Percentiles rank a stretch among this genome's conserved stretches.
phyloP scores from a whole-genome alignment of 2,797 vertebrate genomes.

The Acridotheres tristis region DNA sequence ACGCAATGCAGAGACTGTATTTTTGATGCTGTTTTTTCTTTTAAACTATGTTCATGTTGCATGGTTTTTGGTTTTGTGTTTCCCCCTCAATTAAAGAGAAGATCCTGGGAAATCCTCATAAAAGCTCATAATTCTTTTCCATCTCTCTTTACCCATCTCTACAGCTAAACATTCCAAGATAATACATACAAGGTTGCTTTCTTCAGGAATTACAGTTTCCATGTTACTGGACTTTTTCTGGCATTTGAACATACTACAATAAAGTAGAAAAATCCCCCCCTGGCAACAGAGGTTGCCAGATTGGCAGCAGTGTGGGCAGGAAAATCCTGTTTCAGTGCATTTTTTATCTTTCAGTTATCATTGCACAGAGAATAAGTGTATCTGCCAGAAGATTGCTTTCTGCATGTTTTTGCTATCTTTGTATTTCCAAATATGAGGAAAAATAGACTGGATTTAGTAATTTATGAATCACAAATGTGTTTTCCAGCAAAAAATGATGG shows the following conservation, averaged over 20 bases:
- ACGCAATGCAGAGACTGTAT: neutral
- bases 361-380: neutral
- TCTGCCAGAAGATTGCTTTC: constrained; percentile 1
- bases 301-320: neutral
- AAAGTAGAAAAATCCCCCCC: constrained; percentile 36
- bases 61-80: neutral
- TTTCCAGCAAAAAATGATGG: neutral
- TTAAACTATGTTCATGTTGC: neutral
- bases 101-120: neutral
- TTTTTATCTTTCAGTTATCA: constrained; percentile 49
- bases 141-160: neutral
- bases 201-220: neutral
- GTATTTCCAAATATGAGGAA: neutral
- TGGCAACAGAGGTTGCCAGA: constrained; percentile 33
- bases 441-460: neutral
- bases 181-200: neutral
- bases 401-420: neutral
- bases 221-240: neutral
- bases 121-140: neutral
- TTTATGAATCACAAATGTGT: neutral
- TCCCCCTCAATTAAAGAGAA: neutral
- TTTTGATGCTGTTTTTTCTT: neutral
- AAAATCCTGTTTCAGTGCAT: constrained; percentile 15
- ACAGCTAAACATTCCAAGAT: neutral
- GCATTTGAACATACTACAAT: neutral